phyloP scores from a whole-genome alignment of 1,140 invertebrate genomes.

The Drosophila ogumai region DNA sequence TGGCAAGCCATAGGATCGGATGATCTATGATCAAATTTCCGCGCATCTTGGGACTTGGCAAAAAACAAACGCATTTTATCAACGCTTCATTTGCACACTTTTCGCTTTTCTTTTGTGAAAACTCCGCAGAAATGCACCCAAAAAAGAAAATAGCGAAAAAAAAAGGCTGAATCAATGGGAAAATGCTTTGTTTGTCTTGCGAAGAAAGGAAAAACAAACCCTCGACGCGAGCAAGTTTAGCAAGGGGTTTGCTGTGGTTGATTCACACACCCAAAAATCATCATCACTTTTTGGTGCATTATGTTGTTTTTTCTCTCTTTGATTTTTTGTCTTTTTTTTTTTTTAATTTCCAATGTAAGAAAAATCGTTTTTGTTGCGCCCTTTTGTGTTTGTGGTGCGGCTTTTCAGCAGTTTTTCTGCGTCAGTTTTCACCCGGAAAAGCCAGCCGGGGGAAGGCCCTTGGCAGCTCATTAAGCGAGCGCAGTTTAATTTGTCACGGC shows the following conservation, averaged over 20 bases:
- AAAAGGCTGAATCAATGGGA: conserved; percentile 26
- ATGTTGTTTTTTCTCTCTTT: conserved; percentile 20
- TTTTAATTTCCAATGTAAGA: conserved; percentile 55
- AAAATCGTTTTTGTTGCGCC: conserved; percentile 75
- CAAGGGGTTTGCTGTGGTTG: conserved; percentile 66
- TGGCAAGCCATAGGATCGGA: conserved; percentile 16
- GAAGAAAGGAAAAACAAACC: conserved; percentile 80
- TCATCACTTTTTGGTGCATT: conserved; percentile 58
- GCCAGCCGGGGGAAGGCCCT: conserved; percentile 11
- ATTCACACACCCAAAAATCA: conserved; percentile 46
- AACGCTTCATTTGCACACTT: conserved; percentile 75
- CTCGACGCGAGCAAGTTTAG: conserved; percentile 54
- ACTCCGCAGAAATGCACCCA: conserved; percentile 25
- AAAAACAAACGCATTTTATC: conserved; percentile 53
- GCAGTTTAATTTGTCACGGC: conserved; percentile 77
- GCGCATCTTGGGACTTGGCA: conserved; percentile 27
- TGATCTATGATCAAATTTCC: conserved; percentile 57
- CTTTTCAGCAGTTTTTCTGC: conserved; percentile 63
- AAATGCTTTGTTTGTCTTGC: conserved; percentile 67
- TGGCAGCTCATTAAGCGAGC: conserved; percentile 70
- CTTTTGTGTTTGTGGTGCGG: conserved; percentile 47
- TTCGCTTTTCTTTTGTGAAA: conserved; percentile 44
- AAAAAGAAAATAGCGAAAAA: conserved; percentile 52
- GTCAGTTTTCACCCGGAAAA: conserved; percentile 19
- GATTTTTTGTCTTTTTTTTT: conserved; percentile 27